Evolutionary conservation across 2,888 invertebrate species (phyloP).

Genomic region (Drosophila crucigera): DNA sequence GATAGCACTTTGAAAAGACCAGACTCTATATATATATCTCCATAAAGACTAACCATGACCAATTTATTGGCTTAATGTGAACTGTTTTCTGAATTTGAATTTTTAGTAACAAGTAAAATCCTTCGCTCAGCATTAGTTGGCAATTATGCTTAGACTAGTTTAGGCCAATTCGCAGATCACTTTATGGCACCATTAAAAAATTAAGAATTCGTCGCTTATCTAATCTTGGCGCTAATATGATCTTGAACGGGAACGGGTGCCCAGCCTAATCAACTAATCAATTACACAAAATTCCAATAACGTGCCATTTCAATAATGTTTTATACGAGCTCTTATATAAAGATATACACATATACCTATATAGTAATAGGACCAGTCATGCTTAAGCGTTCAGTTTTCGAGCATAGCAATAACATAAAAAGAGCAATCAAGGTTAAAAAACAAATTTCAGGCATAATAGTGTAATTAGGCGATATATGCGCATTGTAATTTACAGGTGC

Average conservation of each 20-base stretch:
- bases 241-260: conserved; percentile 40
- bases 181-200: conserved; percentile 27
- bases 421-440: too few relatives aligned
- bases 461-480: background rate
- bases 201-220: conserved; percentile 40
- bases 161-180: conserved; percentile 24
- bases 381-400: conserved; percentile 45
- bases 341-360: background rate
- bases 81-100: background rate
- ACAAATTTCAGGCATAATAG: background rate
- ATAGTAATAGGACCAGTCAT: conserved; percentile 45
- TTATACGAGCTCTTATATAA: conserved; percentile 34
- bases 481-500: background rate
- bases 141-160: conserved; percentile 2
- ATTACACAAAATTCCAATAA: conserved; percentile 39
- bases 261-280: conserved; percentile 38
- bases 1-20: conserved; percentile 35
- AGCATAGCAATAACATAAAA: background rate
- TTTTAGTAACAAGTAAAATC: background rate
- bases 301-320: conserved; percentile 28
- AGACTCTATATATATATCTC: conserved; percentile 5
- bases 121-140: conserved; percentile 41
- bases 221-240: conserved; percentile 59
- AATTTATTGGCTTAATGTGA: background rate
- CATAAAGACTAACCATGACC: conserved; percentile 10